phyloP scores from a whole-genome alignment of 2,888 invertebrate species.

The Desoria tigrina region DNA sequence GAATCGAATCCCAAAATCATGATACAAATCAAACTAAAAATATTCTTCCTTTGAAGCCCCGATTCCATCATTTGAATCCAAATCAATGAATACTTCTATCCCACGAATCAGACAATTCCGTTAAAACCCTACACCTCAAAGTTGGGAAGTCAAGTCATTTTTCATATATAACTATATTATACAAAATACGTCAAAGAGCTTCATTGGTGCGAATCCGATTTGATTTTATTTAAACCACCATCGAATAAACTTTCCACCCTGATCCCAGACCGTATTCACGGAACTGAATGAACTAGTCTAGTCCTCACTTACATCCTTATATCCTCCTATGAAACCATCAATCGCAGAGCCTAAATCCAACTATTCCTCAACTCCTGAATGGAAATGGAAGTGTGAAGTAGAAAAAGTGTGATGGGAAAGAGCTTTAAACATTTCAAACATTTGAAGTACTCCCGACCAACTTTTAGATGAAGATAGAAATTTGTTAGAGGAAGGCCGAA shows the following conservation, averaged over 20 bases:
- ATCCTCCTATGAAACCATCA: background rate
- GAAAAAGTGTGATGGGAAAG: constrained; percentile 1
- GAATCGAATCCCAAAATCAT: too few relatives aligned
- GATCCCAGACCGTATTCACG: background rate
- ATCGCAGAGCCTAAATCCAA: background rate
- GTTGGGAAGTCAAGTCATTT: background rate
- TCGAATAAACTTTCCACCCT: background rate
- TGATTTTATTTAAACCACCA: background rate
- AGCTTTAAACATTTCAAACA: background rate
- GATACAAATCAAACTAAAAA: too few relatives aligned
- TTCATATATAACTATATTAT: constrained; percentile 1
- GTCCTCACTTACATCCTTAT: background rate
- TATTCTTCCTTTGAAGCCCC: too few relatives aligned
- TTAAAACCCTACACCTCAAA: background rate
- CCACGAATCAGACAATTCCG: background rate
- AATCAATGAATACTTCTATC: background rate
- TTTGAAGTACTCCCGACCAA: background rate
- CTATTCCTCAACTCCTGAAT: background rate
- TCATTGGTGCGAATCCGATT: constrained; percentile 13
- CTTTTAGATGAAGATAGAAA: constrained; percentile 4
- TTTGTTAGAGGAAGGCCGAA: background rate
- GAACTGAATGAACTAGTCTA: background rate
- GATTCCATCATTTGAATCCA: too few relatives aligned
- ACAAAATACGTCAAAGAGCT: constrained; percentile 7
- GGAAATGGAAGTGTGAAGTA: constrained; percentile 4